Evolutionary conservation across 2,113 vertebrate species (phyloP).

Genomic region (Ictidomys tridecemlineatus): DNA sequence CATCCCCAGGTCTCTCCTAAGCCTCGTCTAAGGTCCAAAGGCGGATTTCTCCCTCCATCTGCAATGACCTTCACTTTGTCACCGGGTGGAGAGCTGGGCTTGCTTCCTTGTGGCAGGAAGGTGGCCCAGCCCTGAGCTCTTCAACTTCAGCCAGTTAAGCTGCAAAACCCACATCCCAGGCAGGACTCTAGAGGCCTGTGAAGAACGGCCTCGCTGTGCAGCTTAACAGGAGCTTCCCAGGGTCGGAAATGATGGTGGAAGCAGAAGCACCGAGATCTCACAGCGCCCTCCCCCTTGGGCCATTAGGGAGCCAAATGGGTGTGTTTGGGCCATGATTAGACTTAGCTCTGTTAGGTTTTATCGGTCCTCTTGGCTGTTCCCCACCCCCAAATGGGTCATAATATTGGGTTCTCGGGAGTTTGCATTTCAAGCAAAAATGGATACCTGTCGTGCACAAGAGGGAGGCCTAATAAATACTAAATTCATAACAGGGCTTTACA

Average conservation of each 20-base stretch:
- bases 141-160: constrained; percentile 75
- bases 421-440: constrained; percentile 71
- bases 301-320: constrained; percentile 78
- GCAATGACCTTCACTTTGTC: constrained; percentile 63
- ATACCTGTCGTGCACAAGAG: constrained; percentile 68
- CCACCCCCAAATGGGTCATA: constrained; percentile 52
- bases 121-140: constrained; percentile 57
- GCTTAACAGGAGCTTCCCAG: constrained; percentile 74
- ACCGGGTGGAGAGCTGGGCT: constrained; percentile 61
- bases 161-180: constrained; percentile 71
- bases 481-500: constrained; percentile 73
- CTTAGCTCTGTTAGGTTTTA: constrained; percentile 80
- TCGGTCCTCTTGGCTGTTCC: constrained; percentile 78
- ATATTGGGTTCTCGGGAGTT: constrained; percentile 63
- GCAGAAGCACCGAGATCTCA: background rate
- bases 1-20: background rate
- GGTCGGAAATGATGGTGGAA: constrained; percentile 4
- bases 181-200: constrained; percentile 73
- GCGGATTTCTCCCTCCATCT: background rate
- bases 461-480: constrained; percentile 75
- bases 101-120: constrained; percentile 70
- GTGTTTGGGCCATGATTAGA: constrained; percentile 67
- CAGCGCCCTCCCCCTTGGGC: constrained; percentile 69
- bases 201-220: constrained; percentile 67
- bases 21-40: background rate